phyloP scores from a whole-genome alignment of 2,797 vertebrate species.

The Sandelia bainsii region DNA sequence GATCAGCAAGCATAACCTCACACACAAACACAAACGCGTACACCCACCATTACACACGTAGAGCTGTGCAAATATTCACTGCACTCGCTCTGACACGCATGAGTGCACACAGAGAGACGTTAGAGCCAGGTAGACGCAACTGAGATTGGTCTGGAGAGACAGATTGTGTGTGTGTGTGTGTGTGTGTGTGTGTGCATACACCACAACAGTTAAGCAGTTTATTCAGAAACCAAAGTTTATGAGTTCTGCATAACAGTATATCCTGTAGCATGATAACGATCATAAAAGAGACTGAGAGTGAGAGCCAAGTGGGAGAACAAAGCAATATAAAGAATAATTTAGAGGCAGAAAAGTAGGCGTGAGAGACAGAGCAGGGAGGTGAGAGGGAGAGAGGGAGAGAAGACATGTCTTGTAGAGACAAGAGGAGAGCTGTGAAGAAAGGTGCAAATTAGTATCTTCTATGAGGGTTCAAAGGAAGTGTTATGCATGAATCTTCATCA shows the following conservation, averaged over 20 bases:
- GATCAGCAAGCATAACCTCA: conserved; percentile 72
- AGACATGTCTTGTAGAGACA: conserved; percentile 61
- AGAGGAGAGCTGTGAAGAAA: conserved; percentile 65
- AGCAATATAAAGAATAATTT: conserved; percentile 57
- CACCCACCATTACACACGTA: conserved; percentile 48
- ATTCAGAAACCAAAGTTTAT: conserved; percentile 68
- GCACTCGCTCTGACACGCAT: conserved; percentile 51
- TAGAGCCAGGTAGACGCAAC: conserved; percentile 65
- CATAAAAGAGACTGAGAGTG: conserved; percentile 43
- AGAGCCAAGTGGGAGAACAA: conserved; percentile 43
- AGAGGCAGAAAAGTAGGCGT: conserved; percentile 43
- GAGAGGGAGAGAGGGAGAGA: conserved; percentile 35
- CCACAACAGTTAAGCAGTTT: conserved; percentile 61
- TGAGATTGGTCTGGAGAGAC: conserved; percentile 61
- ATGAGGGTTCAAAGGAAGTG: conserved; percentile 67
- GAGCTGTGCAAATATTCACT: conserved; percentile 57
- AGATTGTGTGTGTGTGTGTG: conserved; percentile 26
- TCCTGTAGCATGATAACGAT: conserved; percentile 69
- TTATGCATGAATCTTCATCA: conserved; percentile 62
- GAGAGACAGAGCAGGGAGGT: conserved; percentile 37
- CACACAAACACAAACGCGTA: conserved; percentile 49
- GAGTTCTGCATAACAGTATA: conserved; percentile 55
- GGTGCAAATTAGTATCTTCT: conserved; percentile 79
- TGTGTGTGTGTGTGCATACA: conserved; percentile 9
- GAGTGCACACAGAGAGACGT: conserved; percentile 46